Evolutionary conservation across 2,888 invertebrate genomes (phyloP).

Genomic region (Nebria brevicollis): DNA sequence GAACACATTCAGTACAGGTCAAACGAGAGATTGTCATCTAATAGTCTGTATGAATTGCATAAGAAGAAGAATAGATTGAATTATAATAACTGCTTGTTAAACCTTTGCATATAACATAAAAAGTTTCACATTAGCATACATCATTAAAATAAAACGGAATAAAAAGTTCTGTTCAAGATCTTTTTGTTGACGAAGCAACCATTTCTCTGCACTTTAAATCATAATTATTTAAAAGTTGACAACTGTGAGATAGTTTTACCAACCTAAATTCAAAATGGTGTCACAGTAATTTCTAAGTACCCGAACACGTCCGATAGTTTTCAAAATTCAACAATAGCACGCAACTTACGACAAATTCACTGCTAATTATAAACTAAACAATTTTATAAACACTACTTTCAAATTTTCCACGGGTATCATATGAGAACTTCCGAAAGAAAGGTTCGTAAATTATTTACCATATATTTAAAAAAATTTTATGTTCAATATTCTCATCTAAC

Average conservation of each 20-base stretch:
- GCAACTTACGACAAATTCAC: conserved; percentile 31
- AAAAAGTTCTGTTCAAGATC: background rate
- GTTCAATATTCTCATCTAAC: conserved; percentile 6
- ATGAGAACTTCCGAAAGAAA: conserved; percentile 28
- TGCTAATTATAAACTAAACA: conserved; percentile 30
- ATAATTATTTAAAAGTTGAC: conserved; percentile 31
- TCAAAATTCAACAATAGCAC: conserved; percentile 33
- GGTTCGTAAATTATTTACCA: conserved; percentile 16
- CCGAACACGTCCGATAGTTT: background rate
- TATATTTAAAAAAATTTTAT: conserved; percentile 13
- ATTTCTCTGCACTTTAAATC: conserved; percentile 2
- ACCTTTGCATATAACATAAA: background rate
- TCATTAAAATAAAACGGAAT: background rate
- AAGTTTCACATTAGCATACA: background rate
- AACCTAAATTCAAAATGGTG: conserved; percentile 40
- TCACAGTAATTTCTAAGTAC: conserved; percentile 32
- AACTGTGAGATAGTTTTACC: conserved; percentile 25
- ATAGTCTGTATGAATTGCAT: too few species aligned
- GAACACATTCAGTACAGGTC: too few species aligned
- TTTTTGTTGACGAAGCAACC: background rate
- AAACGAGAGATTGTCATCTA: too few species aligned
- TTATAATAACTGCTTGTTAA: background rate
- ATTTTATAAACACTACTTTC: conserved; percentile 36
- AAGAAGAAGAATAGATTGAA: background rate
- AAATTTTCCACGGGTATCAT: conserved; percentile 16